These are phyloP conservation scores for Henricia sp. DNA, from an alignment of 53 echinoderm and acorn worm genomes.

Conservation along the genomic window DNA sequence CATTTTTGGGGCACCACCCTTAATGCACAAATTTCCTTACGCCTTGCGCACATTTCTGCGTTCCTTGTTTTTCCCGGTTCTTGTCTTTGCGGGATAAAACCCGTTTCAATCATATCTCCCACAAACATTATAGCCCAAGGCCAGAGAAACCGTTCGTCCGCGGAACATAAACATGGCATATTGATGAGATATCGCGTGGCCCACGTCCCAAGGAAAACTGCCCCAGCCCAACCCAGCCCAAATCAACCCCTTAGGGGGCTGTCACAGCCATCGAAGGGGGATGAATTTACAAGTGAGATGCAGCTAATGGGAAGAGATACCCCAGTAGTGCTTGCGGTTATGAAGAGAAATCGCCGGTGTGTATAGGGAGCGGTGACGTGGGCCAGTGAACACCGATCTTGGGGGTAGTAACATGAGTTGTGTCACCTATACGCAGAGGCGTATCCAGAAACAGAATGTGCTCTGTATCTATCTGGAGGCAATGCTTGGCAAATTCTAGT, in stretches of 20 bases:
- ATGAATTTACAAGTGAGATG: constrained; percentile 43
- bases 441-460: constrained; percentile 2
- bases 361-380: constrained; percentile 6
- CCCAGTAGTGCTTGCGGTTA: constrained; percentile 38
- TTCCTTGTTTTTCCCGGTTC: background rate
- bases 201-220: constrained; percentile 32
- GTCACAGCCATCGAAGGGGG: constrained; percentile 51
- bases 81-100: background rate
- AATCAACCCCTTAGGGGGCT: constrained; percentile 7
- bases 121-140: constrained; percentile 29
- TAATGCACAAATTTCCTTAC: background rate
- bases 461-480: constrained; percentile 25
- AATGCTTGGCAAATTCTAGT: background rate
- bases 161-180: constrained; percentile 45
- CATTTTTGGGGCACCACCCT: background rate
- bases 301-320: constrained; percentile 51
- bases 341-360: constrained; percentile 32
- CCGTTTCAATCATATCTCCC: constrained; percentile 20
- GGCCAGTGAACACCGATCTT: constrained; percentile 49
- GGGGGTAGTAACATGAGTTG: constrained; percentile 50
- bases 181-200: constrained; percentile 52
- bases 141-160: background rate
- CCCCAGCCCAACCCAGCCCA: background rate
- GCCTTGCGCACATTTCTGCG: too few species aligned
- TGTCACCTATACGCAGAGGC: constrained; percentile 30